Base-by-base conservation (phyloP, 2,888 invertebrate genomes). In the Margaritifera margaritifera region DNA sequence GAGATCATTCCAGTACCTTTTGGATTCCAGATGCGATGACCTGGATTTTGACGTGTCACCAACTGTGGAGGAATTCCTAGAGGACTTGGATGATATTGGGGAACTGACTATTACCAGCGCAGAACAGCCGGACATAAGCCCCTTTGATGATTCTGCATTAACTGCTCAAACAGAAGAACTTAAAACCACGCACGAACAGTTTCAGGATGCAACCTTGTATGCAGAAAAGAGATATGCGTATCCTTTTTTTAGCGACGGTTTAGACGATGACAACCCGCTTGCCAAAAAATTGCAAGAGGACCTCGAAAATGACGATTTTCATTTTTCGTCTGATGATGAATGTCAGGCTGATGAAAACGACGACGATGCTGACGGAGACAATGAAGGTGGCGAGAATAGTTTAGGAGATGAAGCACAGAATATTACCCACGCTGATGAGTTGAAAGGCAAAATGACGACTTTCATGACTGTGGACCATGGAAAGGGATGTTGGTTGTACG, bases 401-500 rank as follows among this genome's bases (percentile, higher is more conserved):
- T 51, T 31, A 54, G 25, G 31, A 11, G 27, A 54, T 24, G 22
- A 31, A 25, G 25, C 52, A 2, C 25, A 51, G 19, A 50, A 63
- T 25, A 6, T 54, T 20, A 63, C 19, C 6, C 31, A 31, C 31
- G 20, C 2, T n/a, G 51, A 61, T 27, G 61, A 24, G 20, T 42
- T 50, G 61, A 61, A 50, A 18, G n/a, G 42, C n/a, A 61, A 50
- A 59, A 25, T 59, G 19, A 25, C 24, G 22, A 59, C 51, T 4
- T 61, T 71, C 22, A 53, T 19, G 6, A 64, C 68, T n/a, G 64
- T 68, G 25, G 60, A 67, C 22, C 71, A 71, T 27, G 64, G 42
- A 24, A 64, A 54, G 19, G 64, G 67, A 15, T 68, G 68, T 52
- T 71, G 71, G 71, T 18, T 71, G 20, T 68, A 71, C 55, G 68